Base-by-base conservation (phyloP, 2,797 vertebrate species). In the Moxostoma hubbsi region DNA sequence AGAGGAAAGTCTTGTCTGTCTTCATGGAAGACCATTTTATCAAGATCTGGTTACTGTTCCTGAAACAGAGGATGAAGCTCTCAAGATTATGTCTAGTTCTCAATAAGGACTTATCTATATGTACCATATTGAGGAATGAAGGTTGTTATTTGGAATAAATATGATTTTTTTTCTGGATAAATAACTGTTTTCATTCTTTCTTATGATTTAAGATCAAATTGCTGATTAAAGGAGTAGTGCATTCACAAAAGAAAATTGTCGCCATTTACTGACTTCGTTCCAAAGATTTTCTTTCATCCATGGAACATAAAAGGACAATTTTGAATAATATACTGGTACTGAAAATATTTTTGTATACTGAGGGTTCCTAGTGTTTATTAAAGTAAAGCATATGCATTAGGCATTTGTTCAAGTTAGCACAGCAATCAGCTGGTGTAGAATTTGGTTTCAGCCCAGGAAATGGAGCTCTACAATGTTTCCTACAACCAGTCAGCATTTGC, bases 1-100 rank as follows among this genome's bases (percentile, higher is more conserved):
- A 83, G 91, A 90, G 85, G 89, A 90, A 84, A 90, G 83, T 80
- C 92, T 87, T 84, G 90, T 84, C 73, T 99, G 97, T 84, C 93
- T 98, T 90, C 97, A 99, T 16, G 96, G 95, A 58, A 94, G 93
- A 47, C 95, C 95, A 1, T 97, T 98, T 90, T 93, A 97, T 84
- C 95, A 96, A 0, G 85, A 86, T 53, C 93, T 99, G 81, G 88
- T 85, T 54, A 91, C 95, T 82, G 81, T 98, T 87, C 96, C 97
- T 15, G 86, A 90, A 47, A 90, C 64, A 13, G 89, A 94, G 0
- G 71, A 90, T 86, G 89, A 94, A 65, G 90, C 89, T 6, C 13
- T 79, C 49, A 75, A 91, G 81, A 71, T 90, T 58, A 81, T 73
- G 77, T 79, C 77, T 45, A 62, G 9, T 36, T 36, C 36, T 36